Evolutionary conservation across 2,797 vertebrate species (phyloP).

Genomic region (Coregonus sp.): DNA sequence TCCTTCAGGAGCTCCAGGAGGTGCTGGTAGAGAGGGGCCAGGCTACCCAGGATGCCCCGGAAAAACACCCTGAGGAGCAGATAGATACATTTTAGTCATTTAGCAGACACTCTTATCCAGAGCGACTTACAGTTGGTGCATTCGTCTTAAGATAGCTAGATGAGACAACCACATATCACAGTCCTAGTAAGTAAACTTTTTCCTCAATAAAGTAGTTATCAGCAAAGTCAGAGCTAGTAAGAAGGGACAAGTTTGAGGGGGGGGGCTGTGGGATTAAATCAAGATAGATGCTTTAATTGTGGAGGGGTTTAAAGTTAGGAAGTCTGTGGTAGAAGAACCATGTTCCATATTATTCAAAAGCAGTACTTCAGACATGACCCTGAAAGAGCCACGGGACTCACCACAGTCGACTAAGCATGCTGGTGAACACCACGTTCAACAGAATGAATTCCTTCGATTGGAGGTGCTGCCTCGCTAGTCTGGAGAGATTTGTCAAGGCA

Average conservation of each 20-base stretch:
- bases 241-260: background rate
- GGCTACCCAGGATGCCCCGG: conserved; percentile 63
- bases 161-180: too few species aligned
- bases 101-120: too few species aligned
- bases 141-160: too few species aligned
- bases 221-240: too few species aligned
- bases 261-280: too few species aligned
- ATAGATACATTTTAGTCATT: background rate
- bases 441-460: conserved; percentile 68
- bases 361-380: background rate
- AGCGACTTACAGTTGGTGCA: too few species aligned
- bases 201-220: too few species aligned
- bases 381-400: conserved; percentile 46
- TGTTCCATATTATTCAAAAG: background rate
- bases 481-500: conserved; percentile 46
- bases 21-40: conserved; percentile 63
- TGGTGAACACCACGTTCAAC: conserved; percentile 70
- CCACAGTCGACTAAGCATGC: conserved; percentile 80
- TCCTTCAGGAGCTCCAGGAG: conserved; percentile 54
- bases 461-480: conserved; percentile 70
- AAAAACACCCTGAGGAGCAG: conserved; percentile 69
- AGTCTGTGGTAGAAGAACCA: background rate
- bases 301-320: too few species aligned
- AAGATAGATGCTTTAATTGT: too few species aligned
- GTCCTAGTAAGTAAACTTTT: too few species aligned